Percentiles rank a stretch among this genome's conserved stretches.
phyloP scores from a whole-genome alignment of 1,140 invertebrate genomes.

The Pristionchus pacificus region DNA sequence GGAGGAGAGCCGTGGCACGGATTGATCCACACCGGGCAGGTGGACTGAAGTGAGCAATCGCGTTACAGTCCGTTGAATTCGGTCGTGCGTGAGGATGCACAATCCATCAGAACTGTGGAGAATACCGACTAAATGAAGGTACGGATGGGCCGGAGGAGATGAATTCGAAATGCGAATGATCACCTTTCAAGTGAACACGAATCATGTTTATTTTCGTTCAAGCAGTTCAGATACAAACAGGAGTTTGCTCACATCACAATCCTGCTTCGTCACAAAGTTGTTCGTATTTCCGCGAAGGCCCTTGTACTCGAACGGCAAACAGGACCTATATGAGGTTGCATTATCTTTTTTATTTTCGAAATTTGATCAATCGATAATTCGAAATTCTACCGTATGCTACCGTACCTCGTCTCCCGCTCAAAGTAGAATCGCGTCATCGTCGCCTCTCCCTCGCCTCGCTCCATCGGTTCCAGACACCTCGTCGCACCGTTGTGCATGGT shows the following conservation, averaged over 20 bases:
- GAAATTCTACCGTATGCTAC: neutral
- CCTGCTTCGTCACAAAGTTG: slow-evolving; percentile 38
- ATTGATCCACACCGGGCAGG: slow-evolving; percentile 45
- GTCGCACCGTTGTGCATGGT: too few relatives aligned
- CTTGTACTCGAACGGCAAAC: slow-evolving; percentile 36
- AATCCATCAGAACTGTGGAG: too few relatives aligned
- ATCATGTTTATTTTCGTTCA: too few relatives aligned
- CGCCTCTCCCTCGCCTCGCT: slow-evolving; percentile 28
- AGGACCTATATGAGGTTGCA: too few relatives aligned
- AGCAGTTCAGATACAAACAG: slow-evolving; percentile 66
- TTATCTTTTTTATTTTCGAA: neutral
- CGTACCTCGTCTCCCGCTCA: slow-evolving; percentile 11
- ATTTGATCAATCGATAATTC: neutral
- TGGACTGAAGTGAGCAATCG: slow-evolving; percentile 31
- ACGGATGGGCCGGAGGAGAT: too few relatives aligned
- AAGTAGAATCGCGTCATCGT: slow-evolving; percentile 37
- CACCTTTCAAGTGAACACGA: too few relatives aligned
- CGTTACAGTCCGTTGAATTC: too few relatives aligned
- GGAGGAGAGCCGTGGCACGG: slow-evolving; percentile 45
- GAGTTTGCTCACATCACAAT: slow-evolving; percentile 38
- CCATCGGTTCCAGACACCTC: slow-evolving; percentile 26
- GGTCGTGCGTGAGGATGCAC: too few relatives aligned
- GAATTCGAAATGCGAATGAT: too few relatives aligned
- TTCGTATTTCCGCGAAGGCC: slow-evolving; percentile 36
- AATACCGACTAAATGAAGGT: too few relatives aligned